Base-by-base conservation (phyloP, 2,888 invertebrate genomes). In the Drosophila prostipennis region DNA sequence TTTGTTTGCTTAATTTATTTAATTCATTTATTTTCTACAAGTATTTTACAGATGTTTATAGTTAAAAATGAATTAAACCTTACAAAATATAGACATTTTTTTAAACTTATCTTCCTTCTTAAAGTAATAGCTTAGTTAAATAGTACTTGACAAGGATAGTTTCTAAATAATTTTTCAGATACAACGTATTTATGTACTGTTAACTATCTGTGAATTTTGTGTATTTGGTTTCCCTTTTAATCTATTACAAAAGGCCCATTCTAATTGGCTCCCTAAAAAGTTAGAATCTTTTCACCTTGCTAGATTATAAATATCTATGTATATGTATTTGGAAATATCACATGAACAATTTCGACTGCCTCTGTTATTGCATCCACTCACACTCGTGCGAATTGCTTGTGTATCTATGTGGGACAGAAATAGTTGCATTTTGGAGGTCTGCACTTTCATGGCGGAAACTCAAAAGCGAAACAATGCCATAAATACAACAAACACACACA, bases 401-500 rank as follows among this genome's bases (percentile, higher is more conserved):
- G 71, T 77, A 79, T 84, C 67, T 74, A 40, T 72, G 40, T 52
- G 71, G 63, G 79, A 77, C 76, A 72, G 56, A 87, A 81, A 87
- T 87, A 84, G 81, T 56, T 80, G 79, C 67, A 70, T 84, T 82
- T 82, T 87, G 82, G 82, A 82, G 81, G 87, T 84, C 81, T 63
- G 61, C 60, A 51, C 63, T 54, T 61, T 61, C 55, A 51, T 72
- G 61, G 63, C 63, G 72, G 72, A 71, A 63, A 70, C 64, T 74
- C 56, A 60, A 46, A 72, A 54, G 52, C 55, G 70, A 64, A 79
- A 78, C 81, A 86, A 81, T 80, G 80, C 78, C 78, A 74, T 57
- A 74, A 56, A 72, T 59, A 69, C 63, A 73, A 61, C 49, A 49
- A 59, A 54, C 43, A 57, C 42, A 51, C 3, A 46, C 34, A 43